These are phyloP conservation scores for Galeopterus variegatus DNA, from an alignment of 2,113 vertebrate genomes.

Conservation along the genomic window DNA sequence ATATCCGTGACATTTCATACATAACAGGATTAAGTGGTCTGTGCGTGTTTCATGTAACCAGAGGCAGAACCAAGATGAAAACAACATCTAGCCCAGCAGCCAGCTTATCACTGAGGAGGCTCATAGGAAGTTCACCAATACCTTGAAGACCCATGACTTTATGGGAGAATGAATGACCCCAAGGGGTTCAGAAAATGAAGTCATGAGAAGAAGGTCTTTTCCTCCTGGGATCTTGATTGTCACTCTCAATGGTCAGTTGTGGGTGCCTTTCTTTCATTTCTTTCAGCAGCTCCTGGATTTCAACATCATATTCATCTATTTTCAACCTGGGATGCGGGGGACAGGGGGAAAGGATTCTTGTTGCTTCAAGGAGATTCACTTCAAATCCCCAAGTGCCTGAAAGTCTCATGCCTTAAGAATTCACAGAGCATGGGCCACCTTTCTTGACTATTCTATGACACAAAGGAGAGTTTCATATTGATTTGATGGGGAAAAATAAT, in stretches of 20 bases:
- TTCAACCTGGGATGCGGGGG: neutral
- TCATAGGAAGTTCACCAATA: neutral
- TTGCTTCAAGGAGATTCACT: neutral
- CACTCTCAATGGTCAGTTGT: neutral
- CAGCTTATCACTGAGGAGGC: neutral
- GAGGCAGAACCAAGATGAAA: neutral
- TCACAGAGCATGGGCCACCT: neutral
- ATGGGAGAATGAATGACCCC: fast-evolving
- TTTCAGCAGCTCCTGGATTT: neutral
- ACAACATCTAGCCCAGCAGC: too few relatives aligned
- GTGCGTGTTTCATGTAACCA: neutral
- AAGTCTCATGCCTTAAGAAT: neutral
- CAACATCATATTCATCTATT: neutral
- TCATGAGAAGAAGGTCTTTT: neutral
- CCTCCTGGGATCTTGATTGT: neutral
- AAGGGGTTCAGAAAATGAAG: conserved; percentile 32
- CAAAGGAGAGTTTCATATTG: neutral
- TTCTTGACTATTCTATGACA: neutral
- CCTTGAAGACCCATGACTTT: neutral
- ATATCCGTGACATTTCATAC: neutral
- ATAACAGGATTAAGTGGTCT: neutral
- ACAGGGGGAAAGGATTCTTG: neutral
- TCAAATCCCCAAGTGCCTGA: neutral
- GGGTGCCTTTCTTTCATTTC: neutral
- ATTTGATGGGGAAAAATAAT: neutral